Evolutionary conservation across 1,140 invertebrate species (phyloP).

Genomic region (Meloidogyne chitwoodi): DNA sequence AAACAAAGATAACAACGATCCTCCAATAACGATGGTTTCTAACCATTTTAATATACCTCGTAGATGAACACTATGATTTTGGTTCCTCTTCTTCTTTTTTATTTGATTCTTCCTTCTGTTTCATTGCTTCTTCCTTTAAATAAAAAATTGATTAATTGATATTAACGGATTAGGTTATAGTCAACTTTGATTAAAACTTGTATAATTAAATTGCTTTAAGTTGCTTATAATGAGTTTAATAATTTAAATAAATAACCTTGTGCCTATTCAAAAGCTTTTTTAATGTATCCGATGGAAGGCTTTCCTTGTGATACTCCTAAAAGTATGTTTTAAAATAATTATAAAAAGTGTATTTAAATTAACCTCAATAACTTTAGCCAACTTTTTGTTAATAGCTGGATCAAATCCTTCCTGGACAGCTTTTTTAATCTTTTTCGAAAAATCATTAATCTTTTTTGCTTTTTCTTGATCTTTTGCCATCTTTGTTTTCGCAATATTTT

Average conservation of each 20-base stretch:
- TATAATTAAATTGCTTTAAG: too few species aligned
- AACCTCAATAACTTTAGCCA: slow-evolving; percentile 35
- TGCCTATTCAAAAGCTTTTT: slow-evolving; percentile 46
- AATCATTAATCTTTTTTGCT: slow-evolving; percentile 37
- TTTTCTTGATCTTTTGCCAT: slow-evolving; percentile 47
- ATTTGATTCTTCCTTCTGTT: slow-evolving; percentile 4
- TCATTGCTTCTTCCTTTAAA: not conserved
- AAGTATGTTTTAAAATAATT: slow-evolving; percentile 10
- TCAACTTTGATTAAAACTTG: too few species aligned
- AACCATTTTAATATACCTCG: slow-evolving; percentile 3
- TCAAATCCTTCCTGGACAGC: slow-evolving; percentile 45
- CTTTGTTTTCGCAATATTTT: slow-evolving; percentile 54
- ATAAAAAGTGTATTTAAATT: not conserved
- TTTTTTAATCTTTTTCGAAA: slow-evolving; percentile 32
- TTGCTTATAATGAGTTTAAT: not conserved
- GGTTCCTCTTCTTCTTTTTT: not conserved
- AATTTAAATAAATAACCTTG: slow-evolving; percentile 36
- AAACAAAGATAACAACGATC: not conserved
- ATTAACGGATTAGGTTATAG: too few species aligned
- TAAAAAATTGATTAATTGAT: too few species aligned
- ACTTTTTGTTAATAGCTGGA: slow-evolving; percentile 40
- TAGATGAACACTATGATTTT: not conserved
- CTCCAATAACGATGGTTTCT: slow-evolving; percentile 37
- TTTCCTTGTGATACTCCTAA: slow-evolving; percentile 39
- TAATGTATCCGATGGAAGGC: slow-evolving; percentile 52